Conservation (phyloP, 2,888 invertebrate genomes). For the Ligdia adustata region DNA sequence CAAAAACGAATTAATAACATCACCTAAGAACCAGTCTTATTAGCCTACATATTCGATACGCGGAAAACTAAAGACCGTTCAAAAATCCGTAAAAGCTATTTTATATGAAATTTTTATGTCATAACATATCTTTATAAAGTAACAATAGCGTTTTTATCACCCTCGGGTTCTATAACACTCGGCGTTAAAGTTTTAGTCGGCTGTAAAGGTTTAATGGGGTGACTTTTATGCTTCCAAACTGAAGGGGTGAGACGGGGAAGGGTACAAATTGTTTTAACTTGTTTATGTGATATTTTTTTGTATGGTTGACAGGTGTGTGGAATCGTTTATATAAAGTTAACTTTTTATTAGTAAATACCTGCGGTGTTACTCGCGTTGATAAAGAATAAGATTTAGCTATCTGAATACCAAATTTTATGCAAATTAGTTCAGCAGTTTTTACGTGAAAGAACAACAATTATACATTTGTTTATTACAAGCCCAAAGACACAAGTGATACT, state of each 20-base stretch:
- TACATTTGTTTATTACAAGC: no score
- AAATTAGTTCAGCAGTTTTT: no score
- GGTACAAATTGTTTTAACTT: slow-evolving; percentile 48
- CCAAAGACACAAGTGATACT: no score
- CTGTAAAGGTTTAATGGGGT: slow-evolving; percentile 78
- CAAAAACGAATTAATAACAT: neutral
- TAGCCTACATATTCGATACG: slow-evolving; percentile 11
- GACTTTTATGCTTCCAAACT: slow-evolving; percentile 66
- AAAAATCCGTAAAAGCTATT: slow-evolving; percentile 38
- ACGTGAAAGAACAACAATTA: no score
- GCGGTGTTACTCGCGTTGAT: no score
- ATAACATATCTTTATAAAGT: slow-evolving; percentile 44
- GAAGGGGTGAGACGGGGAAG: slow-evolving; percentile 43
- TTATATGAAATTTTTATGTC: slow-evolving; percentile 36
- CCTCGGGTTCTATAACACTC: slow-evolving; percentile 40
- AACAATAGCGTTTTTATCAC: slow-evolving; percentile 51
- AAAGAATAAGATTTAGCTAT: no score
- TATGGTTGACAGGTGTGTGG: slow-evolving; percentile 13
- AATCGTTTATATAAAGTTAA: no score
- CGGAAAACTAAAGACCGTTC: slow-evolving; percentile 32
- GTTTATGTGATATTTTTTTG: slow-evolving; percentile 24
- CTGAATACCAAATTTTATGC: no score
- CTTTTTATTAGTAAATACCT: no score
- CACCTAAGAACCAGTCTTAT: neutral
- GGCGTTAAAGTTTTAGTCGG: slow-evolving; percentile 54